These are phyloP conservation scores for Dynastes hyllus DNA, from an alignment of 2,888 invertebrate genomes.

Conservation along the genomic window DNA sequence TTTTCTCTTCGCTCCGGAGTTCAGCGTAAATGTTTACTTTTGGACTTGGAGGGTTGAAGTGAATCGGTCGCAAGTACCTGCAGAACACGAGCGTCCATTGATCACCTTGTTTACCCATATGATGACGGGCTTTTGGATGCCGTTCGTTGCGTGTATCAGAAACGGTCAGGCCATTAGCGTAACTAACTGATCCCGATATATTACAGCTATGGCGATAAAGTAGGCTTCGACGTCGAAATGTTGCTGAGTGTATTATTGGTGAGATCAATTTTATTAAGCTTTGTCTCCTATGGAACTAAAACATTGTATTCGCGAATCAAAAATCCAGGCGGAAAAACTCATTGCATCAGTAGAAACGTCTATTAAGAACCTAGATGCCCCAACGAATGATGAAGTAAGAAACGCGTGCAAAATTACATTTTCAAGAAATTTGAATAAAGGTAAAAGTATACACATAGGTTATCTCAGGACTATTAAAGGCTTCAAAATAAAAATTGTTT, in stretches of 20 bases:
- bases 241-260: background rate
- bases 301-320: too few relatives aligned
- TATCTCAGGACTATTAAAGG: too few relatives aligned
- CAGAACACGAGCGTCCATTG: background rate
- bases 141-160: background rate
- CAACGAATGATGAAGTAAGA: too few relatives aligned
- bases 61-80: background rate
- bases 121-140: background rate
- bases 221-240: background rate
- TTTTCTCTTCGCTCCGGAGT: background rate
- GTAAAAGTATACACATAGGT: too few relatives aligned
- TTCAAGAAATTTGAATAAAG: too few relatives aligned
- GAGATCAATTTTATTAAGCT: background rate
- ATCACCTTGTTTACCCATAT: constrained; percentile 21
- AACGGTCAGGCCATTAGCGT: constrained; percentile 9
- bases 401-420: too few relatives aligned
- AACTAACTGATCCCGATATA: constrained; percentile 14
- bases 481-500: too few relatives aligned
- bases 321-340: too few relatives aligned
- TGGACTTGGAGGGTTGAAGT: background rate
- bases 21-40: constrained; percentile 40
- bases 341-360: too few relatives aligned
- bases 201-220: background rate
- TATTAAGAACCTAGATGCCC: too few relatives aligned
- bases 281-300: too few relatives aligned